Base-by-base conservation (phyloP, 2,797 vertebrate genomes). In the Scleropages formosus region DNA sequence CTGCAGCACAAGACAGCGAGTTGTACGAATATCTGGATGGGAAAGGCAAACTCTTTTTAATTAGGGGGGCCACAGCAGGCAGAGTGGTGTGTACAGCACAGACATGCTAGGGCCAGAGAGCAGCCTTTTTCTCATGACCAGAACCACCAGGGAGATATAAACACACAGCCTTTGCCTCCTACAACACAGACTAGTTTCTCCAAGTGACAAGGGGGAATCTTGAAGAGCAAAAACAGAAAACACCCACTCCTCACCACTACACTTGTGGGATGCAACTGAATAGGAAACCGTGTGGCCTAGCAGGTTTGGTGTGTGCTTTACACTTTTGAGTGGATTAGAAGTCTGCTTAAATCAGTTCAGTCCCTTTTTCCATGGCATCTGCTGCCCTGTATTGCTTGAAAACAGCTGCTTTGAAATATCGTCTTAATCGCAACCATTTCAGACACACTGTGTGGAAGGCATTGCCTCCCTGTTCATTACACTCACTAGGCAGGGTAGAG, bases 341-440 rank as follows among this genome's bases (percentile, higher is more conserved):
- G 76, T 85, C 84, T 78, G 79, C 49, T 82, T 62, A 22, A 64
- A 63, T 82, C 66, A 67, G 67, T 81, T 78, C 24, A 62, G 79
- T 81, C 84, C 78, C 82, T 76, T 53, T 85, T 81, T 31, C 51
- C 82, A 74, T 76, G 75, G 79, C 76, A 72, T 39, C 78, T 60
- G 82, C 80, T 77, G 79, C 39, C 73, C 47, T 59, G 53, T 59
- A 73, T 82, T 84, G 82, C 85, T 79, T 78, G 78, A 78, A 77
- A 89, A 90, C 90, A 90, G 91, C 91, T 93, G 92, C 90, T 93
- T 92, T 92, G 81, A 92, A 92, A 92, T 75, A 84, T 84, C 75
- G 78, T 82, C 84, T 86, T 78, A 76, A 73, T 85, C 86, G 81
- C 68, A 76, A 83, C 60, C 80, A 85, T 83, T 72, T 74, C 69